phyloP scores from a whole-genome alignment of 2,888 invertebrate genomes.

The Platycheirus rosarum region DNA sequence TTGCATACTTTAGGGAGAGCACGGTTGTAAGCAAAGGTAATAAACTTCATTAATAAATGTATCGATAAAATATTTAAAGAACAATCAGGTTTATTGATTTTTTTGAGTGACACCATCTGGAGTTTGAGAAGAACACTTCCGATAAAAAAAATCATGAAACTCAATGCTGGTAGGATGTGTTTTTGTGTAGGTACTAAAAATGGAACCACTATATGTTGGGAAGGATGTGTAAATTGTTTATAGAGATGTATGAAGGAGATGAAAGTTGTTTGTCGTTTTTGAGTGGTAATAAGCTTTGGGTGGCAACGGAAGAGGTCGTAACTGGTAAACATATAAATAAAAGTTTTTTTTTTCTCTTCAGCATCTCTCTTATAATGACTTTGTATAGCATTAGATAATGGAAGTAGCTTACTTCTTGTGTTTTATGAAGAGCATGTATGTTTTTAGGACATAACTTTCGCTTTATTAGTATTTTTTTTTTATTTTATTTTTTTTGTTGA shows the following conservation, averaged over 20 bases:
- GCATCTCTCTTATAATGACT: slow-evolving; percentile 17
- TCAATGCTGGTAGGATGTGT: not conserved
- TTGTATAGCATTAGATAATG: slow-evolving; percentile 8
- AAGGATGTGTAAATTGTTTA: not conserved
- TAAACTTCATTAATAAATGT: no score
- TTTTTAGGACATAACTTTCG: slow-evolving; percentile 16
- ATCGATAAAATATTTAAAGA: slow-evolving; percentile 1
- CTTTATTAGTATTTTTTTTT: not conserved
- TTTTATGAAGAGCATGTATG: slow-evolving; percentile 17
- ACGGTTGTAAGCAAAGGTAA: no score
- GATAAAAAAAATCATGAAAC: no score
- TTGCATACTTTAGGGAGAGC: no score
- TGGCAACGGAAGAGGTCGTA: slow-evolving; percentile 4
- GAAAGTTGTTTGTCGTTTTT: slow-evolving; percentile 19
- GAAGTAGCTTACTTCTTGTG: slow-evolving; percentile 19
- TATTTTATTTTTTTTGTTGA: not conserved
- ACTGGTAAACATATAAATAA: slow-evolving; percentile 22
- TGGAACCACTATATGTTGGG: not conserved
- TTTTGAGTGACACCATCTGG: slow-evolving; percentile 23
- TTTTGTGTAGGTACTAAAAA: not conserved
- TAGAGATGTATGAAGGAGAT: slow-evolving; percentile 20
- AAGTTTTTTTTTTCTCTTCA: not conserved
- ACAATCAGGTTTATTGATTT: slow-evolving; percentile 20
- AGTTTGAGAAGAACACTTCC: slow-evolving; percentile 9
- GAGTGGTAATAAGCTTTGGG: slow-evolving; percentile 12